Evolutionary conservation across 2,113 vertebrate species (phyloP).

Genomic region (Martes martes): DNA sequence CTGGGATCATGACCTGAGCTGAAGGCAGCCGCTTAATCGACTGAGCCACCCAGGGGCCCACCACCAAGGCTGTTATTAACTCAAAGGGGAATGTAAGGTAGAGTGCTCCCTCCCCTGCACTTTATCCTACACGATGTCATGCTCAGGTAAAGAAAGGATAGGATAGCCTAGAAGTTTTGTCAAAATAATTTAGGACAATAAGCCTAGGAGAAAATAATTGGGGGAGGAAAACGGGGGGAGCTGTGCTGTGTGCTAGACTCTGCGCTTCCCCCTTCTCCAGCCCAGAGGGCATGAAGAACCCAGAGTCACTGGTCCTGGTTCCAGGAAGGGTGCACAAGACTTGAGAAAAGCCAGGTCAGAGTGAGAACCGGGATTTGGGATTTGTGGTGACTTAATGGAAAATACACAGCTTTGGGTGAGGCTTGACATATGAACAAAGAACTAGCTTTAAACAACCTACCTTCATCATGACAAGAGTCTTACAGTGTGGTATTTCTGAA

Average conservation of each 20-base stretch:
- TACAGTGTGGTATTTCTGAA: too few species aligned
- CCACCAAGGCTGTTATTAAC: background rate
- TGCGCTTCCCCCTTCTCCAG: background rate
- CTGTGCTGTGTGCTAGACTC: background rate
- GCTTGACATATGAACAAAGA: background rate
- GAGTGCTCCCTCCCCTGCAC: fast-evolving
- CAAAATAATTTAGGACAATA: background rate
- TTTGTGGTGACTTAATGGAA: background rate
- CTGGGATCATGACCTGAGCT: too few species aligned
- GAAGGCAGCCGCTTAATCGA: too few species aligned
- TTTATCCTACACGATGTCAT: too few species aligned
- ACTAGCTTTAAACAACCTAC: background rate
- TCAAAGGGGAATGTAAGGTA: background rate
- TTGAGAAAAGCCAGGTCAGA: background rate
- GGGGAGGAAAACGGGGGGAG: background rate
- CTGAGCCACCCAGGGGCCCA: too few species aligned
- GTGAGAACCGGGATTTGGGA: background rate
- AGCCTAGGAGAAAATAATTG: background rate
- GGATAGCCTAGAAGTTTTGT: background rate
- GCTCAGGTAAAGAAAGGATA: background rate
- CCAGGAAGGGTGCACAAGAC: background rate
- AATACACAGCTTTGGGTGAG: background rate
- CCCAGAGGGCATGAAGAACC: background rate
- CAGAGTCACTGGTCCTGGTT: too few species aligned
- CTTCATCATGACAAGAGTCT: background rate